Evolutionary conservation across 2,113 vertebrate genomes (phyloP).

Genomic region (Dipodomys ordii): DNA sequence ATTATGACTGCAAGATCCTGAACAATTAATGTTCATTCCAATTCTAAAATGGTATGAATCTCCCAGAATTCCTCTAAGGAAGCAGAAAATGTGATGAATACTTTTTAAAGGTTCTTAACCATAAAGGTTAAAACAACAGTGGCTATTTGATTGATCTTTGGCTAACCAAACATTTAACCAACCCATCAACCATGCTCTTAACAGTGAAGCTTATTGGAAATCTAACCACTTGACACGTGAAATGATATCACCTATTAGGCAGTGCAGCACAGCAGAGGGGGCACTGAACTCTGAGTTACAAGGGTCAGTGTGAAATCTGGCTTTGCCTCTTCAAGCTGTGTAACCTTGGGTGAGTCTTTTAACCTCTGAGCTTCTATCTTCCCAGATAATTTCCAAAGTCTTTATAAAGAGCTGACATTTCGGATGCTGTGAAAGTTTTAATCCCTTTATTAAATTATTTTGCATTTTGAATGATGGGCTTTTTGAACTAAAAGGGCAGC

Average conservation of each 20-base stretch:
- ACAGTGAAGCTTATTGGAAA: slow-evolving; percentile 48
- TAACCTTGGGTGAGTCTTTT: slow-evolving; percentile 54
- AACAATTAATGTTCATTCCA: slow-evolving; percentile 51
- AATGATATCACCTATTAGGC: slow-evolving; percentile 29
- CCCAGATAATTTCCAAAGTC: not conserved
- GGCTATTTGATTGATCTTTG: slow-evolving; percentile 51
- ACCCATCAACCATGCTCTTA: slow-evolving; percentile 45
- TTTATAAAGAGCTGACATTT: slow-evolving; percentile 19
- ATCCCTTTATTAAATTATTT: slow-evolving; percentile 28
- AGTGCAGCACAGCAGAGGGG: not conserved
- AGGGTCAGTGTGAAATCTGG: not conserved
- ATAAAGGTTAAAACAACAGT: slow-evolving; percentile 71
- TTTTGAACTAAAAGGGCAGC: not conserved
- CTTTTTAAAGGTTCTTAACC: slow-evolving; percentile 41
- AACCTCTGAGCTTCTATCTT: slow-evolving; percentile 43
- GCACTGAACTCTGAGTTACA: slow-evolving; percentile 38
- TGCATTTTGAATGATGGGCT: not conserved
- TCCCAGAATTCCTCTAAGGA: slow-evolving; percentile 51
- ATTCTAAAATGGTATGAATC: slow-evolving; percentile 42
- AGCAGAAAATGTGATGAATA: slow-evolving; percentile 62
- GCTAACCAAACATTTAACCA: slow-evolving; percentile 71
- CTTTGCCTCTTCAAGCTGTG: not conserved
- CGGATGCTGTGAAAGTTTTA: not conserved
- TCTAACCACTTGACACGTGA: slow-evolving; percentile 55
- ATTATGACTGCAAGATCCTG: not conserved